These are phyloP conservation scores for Hirtodrosophila cameraria DNA, from an alignment of 2,888 invertebrate species.

Conservation along the genomic window DNA sequence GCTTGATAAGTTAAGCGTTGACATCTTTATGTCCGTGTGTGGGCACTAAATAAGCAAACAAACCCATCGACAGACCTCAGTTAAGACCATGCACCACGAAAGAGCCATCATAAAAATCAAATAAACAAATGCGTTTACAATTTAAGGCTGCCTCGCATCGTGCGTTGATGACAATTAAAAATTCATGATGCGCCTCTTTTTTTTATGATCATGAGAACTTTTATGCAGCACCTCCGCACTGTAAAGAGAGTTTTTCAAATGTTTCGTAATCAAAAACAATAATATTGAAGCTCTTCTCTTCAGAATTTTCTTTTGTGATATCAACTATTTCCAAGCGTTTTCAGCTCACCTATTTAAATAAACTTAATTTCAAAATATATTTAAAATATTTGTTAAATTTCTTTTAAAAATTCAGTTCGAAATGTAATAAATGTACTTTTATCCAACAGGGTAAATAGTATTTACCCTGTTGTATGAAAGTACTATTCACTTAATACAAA, in stretches of 20 bases:
- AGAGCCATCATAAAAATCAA: constrained; percentile 63
- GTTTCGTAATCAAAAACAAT: neutral
- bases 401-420: too few relatives aligned
- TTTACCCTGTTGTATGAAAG: too few relatives aligned
- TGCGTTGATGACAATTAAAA: constrained; percentile 61
- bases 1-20: constrained; percentile 75
- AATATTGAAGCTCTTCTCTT: too few relatives aligned
- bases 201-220: constrained; percentile 54
- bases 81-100: constrained; percentile 29
- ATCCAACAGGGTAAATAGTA: too few relatives aligned
- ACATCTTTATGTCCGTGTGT: constrained; percentile 78
- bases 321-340: too few relatives aligned
- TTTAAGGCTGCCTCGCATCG: constrained; percentile 34
- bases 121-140: constrained; percentile 49
- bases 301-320: too few relatives aligned
- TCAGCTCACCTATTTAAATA: too few relatives aligned
- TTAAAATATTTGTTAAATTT: too few relatives aligned
- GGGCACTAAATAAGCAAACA: constrained; percentile 69
- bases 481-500: too few relatives aligned
- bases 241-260: neutral
- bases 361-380: too few relatives aligned
- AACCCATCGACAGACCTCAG: constrained; percentile 23
- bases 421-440: too few relatives aligned
- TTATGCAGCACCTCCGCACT: constrained; percentile 8
- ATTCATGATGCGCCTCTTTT: constrained; percentile 49